Evolutionary conservation across 1,140 invertebrate species (phyloP).

Genomic region (Apis dorsata): DNA sequence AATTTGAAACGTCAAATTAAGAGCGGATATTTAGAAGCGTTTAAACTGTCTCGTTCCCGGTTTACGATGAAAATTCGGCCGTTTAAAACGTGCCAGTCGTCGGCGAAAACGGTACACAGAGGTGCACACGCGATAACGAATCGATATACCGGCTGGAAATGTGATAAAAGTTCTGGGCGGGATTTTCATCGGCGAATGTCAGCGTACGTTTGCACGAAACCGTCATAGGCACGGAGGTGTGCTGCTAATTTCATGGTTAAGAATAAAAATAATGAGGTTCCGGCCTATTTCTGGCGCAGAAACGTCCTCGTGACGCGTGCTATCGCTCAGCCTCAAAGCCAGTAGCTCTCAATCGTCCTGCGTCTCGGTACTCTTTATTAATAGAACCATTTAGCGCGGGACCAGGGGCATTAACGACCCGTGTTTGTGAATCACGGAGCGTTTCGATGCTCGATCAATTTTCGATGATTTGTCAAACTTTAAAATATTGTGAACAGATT

Average conservation of each 20-base stretch:
- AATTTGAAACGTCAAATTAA: too few relatives aligned
- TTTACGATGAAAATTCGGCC: not conserved
- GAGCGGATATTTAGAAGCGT: not conserved
- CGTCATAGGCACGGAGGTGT: not conserved
- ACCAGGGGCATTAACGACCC: slow-evolving; percentile 3
- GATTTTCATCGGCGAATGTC: slow-evolving; percentile 25
- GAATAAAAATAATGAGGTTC: slow-evolving; percentile 71
- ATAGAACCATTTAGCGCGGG: slow-evolving; percentile 31
- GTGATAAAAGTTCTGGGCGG: slow-evolving; percentile 11
- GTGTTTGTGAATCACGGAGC: too few relatives aligned
- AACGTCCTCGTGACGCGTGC: slow-evolving; percentile 72
- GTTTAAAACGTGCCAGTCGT: too few relatives aligned
- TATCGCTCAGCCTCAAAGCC: slow-evolving; percentile 59
- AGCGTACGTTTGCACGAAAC: slow-evolving; percentile 28
- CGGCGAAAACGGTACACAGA: not conserved
- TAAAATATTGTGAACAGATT: too few relatives aligned
- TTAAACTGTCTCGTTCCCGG: not conserved
- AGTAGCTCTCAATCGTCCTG: slow-evolving; percentile 60
- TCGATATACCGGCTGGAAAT: not conserved
- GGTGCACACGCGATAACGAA: not conserved
- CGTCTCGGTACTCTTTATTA: slow-evolving; percentile 23
- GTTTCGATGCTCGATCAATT: not conserved
- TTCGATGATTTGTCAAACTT: not conserved
- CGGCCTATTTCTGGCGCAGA: slow-evolving; percentile 70
- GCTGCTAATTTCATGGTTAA: slow-evolving; percentile 56